Base-by-base conservation (phyloP, 2,113 vertebrate genomes). In the Gracilinanus agilis region DNA sequence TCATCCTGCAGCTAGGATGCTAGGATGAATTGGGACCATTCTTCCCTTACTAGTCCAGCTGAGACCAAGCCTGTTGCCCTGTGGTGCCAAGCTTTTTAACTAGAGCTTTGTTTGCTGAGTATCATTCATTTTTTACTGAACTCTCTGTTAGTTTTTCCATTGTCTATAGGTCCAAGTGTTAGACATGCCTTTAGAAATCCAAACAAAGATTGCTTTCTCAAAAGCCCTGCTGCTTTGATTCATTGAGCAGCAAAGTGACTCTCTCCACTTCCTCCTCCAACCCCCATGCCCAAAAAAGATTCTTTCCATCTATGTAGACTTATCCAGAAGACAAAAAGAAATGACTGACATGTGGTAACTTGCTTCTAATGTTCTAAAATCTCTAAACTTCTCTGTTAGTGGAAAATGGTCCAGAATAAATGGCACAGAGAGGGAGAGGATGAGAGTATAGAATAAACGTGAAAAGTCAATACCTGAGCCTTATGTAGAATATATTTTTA, bases 361-460 rank as follows among this genome's bases (percentile, higher is more conserved):
- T 90, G 24, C 56, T 88, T 90, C 44, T 3, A 1, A 92, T 92
- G 6, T 21, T 53, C 90, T 55, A 53, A 34, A 53, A 44, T 91
- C 25, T 90, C 54, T 29, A 56, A 19, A 24, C 3, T 19, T 94
- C 92, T 53, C 34, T 90, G 3, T 94, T 93, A 91, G 49, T n/a
- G 88, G 40, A 94, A 89, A 96, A 83, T 92, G 7, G 27, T 55
- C 91, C 88, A 93, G 13, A 94, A 75, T 94, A 93, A 91, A 93
- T 90, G 40, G 54, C 19, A 89, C 24, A 91, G 53, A 58, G 83
- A 92, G 94, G 25, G 44, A 12, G 9, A 53, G 93, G 24, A 53
- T 0, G 27, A 1, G 6, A 5, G 0, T 55, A 2, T n/a, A 92
- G 11, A 23, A 55, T 75, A 5, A 55, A 8, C 6, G 53, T 55